Percentiles rank a stretch among this genome's conserved stretches.
These are phyloP conservation scores for Euwallacea fornicatus DNA, from an alignment of 1,140 invertebrate genomes.

Conservation along the genomic window DNA sequence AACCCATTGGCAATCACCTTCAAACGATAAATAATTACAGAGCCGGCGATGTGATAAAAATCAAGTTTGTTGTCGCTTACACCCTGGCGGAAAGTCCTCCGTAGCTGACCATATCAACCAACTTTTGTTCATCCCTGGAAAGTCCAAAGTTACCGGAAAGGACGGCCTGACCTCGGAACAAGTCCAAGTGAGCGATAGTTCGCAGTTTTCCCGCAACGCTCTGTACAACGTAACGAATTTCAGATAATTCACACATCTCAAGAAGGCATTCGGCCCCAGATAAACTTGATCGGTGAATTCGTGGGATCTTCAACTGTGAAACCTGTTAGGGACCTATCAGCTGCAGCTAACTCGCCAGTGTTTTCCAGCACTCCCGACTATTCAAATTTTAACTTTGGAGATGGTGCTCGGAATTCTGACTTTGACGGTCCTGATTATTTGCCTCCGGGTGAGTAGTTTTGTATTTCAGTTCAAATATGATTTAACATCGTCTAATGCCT, in stretches of 20 bases:
- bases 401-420: slow-evolving; percentile 47
- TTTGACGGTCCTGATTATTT: slow-evolving; percentile 49
- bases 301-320: slow-evolving; percentile 38
- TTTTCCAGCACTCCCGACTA: slow-evolving; percentile 50
- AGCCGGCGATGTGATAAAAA: slow-evolving; percentile 52
- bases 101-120: slow-evolving; percentile 20
- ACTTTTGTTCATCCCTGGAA: slow-evolving; percentile 30
- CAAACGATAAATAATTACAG: slow-evolving; percentile 41
- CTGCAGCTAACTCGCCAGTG: slow-evolving; percentile 29
- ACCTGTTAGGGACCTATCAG: slow-evolving; percentile 39
- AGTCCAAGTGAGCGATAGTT: slow-evolving; percentile 36
- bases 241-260: slow-evolving; percentile 27
- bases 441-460: slow-evolving; percentile 38
- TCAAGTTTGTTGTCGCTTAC: slow-evolving; percentile 57
- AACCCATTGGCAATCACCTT: too few species aligned
- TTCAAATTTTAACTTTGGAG: slow-evolving; percentile 45
- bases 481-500: slow-evolving; percentile 28
- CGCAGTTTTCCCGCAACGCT: neutral
- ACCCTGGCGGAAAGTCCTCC: slow-evolving; percentile 26
- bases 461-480: neutral
- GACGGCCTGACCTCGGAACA: slow-evolving; percentile 42
- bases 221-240: neutral
- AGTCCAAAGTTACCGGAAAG: slow-evolving; percentile 40
- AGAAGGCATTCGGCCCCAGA: slow-evolving; percentile 34
- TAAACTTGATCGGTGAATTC: slow-evolving; percentile 38